Conservation (phyloP, 2,888 invertebrate genomes). For the Lochmaea crataegi region DNA sequence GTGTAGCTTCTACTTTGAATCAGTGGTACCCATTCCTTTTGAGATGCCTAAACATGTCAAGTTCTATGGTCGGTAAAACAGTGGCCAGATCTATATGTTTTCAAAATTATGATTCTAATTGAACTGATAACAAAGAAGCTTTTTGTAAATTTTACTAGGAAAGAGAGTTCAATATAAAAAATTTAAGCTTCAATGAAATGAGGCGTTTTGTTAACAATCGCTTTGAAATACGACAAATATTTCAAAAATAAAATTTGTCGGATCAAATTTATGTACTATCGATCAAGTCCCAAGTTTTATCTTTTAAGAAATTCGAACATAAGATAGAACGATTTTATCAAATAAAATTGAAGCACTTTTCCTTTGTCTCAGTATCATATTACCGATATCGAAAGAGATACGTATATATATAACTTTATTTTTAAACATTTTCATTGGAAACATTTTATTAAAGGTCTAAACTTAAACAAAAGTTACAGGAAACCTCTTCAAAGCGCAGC, state of each 20-base stretch:
- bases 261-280: background rate
- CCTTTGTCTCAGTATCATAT: conserved; percentile 14
- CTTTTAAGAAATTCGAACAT: background rate
- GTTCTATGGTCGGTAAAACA: too few relatives aligned
- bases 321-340: conserved; percentile 11
- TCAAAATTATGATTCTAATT: too few relatives aligned
- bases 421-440: conserved; percentile 22
- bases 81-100: too few relatives aligned
- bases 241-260: background rate
- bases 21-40: too few relatives aligned
- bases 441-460: conserved; percentile 32
- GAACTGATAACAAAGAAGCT: too few relatives aligned
- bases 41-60: too few relatives aligned
- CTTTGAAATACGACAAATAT: background rate
- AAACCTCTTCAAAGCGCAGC: conserved; percentile 39
- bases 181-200: too few relatives aligned
- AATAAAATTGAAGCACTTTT: conserved; percentile 14
- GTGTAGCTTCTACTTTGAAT: too few relatives aligned
- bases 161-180: too few relatives aligned
- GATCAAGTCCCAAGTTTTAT: background rate
- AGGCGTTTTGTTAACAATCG: background rate
- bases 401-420: conserved; percentile 22
- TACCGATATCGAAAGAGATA: conserved; percentile 13
- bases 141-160: too few relatives aligned
- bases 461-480: conserved; percentile 38